Percentiles rank a stretch among this genome's conserved stretches.
These are phyloP conservation scores for Megaptera novaeangliae DNA, from an alignment of 2,113 vertebrate genomes.

Conservation along the genomic window DNA sequence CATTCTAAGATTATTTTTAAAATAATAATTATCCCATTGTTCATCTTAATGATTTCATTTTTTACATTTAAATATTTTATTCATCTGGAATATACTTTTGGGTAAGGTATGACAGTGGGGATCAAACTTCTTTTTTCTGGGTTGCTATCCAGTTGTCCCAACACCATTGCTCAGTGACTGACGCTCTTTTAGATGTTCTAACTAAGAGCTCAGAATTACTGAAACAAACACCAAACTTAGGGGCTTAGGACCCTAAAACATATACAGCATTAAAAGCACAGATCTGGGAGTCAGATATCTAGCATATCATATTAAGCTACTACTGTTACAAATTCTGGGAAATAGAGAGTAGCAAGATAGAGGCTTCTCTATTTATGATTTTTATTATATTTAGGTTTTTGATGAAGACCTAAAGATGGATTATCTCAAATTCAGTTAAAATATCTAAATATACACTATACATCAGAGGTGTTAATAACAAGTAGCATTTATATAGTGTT, in stretches of 20 bases:
- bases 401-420: background rate
- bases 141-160: background rate
- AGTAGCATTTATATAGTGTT: background rate
- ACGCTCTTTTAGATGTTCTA: background rate
- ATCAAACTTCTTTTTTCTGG: background rate
- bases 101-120: background rate
- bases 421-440: background rate
- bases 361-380: background rate
- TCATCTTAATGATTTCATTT: background rate
- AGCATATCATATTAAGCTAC: background rate
- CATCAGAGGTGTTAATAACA: background rate
- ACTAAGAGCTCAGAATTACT: background rate
- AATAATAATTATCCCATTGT: background rate
- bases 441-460: background rate
- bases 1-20: background rate
- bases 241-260: background rate
- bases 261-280: background rate
- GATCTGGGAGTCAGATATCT: background rate
- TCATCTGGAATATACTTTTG: background rate
- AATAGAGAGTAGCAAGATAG: background rate
- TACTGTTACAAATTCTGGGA: background rate
- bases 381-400: background rate
- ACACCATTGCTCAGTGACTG: background rate
- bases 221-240: background rate
- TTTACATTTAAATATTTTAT: slow-evolving; percentile 18